These are phyloP conservation scores for Corythornis vintsioides DNA, from an alignment of 2,113 vertebrate genomes.

Conservation along the genomic window DNA sequence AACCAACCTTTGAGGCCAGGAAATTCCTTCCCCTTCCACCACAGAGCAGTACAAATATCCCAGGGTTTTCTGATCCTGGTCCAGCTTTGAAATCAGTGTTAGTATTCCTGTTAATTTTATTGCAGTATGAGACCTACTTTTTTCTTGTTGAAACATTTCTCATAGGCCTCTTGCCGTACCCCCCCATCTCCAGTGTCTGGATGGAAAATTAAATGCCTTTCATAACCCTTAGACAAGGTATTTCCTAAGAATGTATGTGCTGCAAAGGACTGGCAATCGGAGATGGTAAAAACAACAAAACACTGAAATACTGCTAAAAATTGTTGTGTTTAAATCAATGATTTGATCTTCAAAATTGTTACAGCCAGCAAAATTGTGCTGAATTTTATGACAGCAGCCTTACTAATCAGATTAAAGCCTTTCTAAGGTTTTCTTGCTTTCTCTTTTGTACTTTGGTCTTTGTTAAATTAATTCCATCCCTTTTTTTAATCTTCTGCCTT, in stretches of 20 bases:
- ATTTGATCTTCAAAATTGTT: constrained; percentile 15
- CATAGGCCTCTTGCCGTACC: neutral
- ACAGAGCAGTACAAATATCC: constrained; percentile 19
- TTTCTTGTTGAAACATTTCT: neutral
- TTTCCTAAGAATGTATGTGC: neutral
- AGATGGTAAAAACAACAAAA: neutral
- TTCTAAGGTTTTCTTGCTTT: constrained; percentile 14
- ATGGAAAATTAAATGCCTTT: constrained; percentile 5
- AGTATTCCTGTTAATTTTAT: constrained; percentile 3
- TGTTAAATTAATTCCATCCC: neutral
- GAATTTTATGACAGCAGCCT: neutral
- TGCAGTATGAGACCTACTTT: neutral
- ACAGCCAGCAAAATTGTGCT: neutral
- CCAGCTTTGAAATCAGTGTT: neutral
- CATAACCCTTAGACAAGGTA: neutral
- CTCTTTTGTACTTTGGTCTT: neutral
- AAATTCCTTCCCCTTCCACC: constrained; percentile 46
- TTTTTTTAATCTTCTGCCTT: constrained; percentile 5
- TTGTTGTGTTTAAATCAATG: neutral
- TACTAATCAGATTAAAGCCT: constrained; percentile 17
- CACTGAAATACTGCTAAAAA: neutral
- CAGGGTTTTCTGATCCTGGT: constrained; percentile 7
- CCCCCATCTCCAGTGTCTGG: neutral
- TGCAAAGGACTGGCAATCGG: neutral
- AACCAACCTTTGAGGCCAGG: constrained; percentile 10